A percentile compares a stretch with the other conserved stretches of the same genome.
Conservation (phyloP, 2,113 vertebrate species). For the Hippocampus abdominalis region DNA sequence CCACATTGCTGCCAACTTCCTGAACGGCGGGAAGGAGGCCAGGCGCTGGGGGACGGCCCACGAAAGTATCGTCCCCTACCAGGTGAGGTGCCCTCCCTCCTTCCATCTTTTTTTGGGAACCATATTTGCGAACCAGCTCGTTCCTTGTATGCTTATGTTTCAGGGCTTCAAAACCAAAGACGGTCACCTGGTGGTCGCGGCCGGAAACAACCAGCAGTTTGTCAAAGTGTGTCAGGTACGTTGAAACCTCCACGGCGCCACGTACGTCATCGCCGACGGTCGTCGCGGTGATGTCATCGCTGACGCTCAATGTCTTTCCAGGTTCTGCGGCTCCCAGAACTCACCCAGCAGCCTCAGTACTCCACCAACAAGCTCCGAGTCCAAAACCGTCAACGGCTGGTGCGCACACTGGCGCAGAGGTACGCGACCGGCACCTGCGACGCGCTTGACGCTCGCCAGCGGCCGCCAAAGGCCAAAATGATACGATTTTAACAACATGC, state of each 20-base stretch:
- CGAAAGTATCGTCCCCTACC: slow-evolving; percentile 67
- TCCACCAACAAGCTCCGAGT: slow-evolving; percentile 86
- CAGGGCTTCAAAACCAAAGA: slow-evolving; percentile 90
- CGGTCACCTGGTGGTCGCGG: slow-evolving; percentile 84
- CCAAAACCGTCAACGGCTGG: slow-evolving; percentile 80
- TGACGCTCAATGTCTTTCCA: slow-evolving; percentile 49
- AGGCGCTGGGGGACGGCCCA: slow-evolving; percentile 65
- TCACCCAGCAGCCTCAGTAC: slow-evolving; percentile 77
- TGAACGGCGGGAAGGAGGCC: slow-evolving; percentile 58
- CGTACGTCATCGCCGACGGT: too few species aligned
- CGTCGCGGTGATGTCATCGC: background rate
- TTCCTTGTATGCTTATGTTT: background rate
- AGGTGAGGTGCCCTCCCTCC: slow-evolving; percentile 30
- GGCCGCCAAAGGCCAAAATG: too few species aligned
- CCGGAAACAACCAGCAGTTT: slow-evolving; percentile 89
- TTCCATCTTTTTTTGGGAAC: background rate
- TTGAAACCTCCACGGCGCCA: background rate
- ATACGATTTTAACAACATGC: too few species aligned
- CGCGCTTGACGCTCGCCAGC: background rate
- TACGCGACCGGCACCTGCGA: slow-evolving; percentile 43
- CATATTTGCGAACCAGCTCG: background rate
- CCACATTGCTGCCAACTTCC: slow-evolving; percentile 62
- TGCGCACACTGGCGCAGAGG: slow-evolving; percentile 76
- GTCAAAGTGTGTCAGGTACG: slow-evolving; percentile 83
- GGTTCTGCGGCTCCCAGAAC: slow-evolving; percentile 78